Conservation (phyloP, 2,888 invertebrate genomes). For the Lasioglossum leucozonium region DNA sequence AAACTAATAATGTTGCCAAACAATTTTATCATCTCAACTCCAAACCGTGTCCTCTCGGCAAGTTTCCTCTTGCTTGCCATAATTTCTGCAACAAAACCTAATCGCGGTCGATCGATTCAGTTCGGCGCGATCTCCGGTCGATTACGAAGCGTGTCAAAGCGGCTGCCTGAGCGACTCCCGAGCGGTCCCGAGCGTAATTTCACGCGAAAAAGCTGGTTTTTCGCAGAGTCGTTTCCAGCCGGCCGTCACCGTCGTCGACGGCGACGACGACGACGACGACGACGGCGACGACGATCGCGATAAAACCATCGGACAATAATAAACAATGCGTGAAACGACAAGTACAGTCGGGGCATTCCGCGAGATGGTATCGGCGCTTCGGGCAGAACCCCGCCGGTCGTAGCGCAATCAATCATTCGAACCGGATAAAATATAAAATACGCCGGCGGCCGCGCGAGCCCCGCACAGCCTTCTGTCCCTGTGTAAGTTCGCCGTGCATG, state of each 20-base stretch:
- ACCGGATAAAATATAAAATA: slow-evolving; percentile 83
- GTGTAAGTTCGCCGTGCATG: slow-evolving; percentile 68
- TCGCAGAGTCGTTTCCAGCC: neutral
- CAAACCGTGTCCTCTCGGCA: no score
- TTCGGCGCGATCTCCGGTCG: neutral
- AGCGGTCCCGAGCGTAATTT: neutral
- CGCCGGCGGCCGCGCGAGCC: slow-evolving; percentile 71
- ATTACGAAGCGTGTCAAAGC: neutral
- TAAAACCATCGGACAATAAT: slow-evolving; percentile 82
- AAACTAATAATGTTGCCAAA: neutral
- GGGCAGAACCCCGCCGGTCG: slow-evolving; percentile 56
- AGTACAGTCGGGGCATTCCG: slow-evolving; percentile 80
- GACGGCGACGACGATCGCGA: slow-evolving; percentile 73
- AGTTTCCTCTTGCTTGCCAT: neutral
- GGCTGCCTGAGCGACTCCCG: neutral
- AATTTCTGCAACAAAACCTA: neutral
- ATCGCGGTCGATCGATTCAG: neutral
- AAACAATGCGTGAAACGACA: slow-evolving; percentile 84
- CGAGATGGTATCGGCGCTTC: slow-evolving; percentile 78
- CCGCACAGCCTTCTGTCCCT: neutral
- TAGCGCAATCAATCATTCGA: slow-evolving; percentile 82
- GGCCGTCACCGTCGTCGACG: no score
- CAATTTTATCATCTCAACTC: neutral
- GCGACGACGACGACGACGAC: slow-evolving; percentile 15
- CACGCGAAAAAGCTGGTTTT: neutral